A percentile compares a stretch with the other conserved stretches of the same genome.
phyloP scores from a whole-genome alignment of 1,140 invertebrate genomes.

The Drosophila pseudoananassae region DNA sequence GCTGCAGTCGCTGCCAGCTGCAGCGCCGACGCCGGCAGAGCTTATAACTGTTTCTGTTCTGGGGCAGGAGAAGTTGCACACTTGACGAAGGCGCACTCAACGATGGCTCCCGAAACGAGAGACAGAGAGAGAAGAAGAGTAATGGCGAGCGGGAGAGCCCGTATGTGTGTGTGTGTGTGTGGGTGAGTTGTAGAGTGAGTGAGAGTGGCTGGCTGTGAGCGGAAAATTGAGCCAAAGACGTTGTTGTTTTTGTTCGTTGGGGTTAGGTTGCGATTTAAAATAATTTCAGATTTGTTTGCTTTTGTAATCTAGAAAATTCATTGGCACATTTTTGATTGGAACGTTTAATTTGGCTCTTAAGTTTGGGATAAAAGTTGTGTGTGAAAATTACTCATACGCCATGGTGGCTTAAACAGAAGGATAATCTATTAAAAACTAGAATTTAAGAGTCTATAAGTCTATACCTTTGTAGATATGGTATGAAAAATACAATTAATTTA shows the following conservation, averaged over 20 bases:
- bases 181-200: neutral
- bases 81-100: constrained; percentile 69
- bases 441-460: too few relatives aligned
- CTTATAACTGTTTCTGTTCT: constrained; percentile 73
- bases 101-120: constrained; percentile 1
- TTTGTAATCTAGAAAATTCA: constrained; percentile 2
- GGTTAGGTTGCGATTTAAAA: neutral
- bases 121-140: neutral
- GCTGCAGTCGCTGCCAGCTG: constrained; percentile 19
- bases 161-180: constrained; percentile 18
- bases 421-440: too few relatives aligned
- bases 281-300: constrained; percentile 5
- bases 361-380: too few relatives aligned
- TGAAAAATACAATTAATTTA: neutral
- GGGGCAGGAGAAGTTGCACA: constrained; percentile 69
- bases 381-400: neutral
- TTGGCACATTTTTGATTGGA: neutral
- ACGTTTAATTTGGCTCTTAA: neutral
- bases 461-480: too few relatives aligned
- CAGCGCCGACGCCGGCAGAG: constrained; percentile 45
- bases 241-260: neutral
- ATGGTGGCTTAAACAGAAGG: neutral
- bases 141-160: constrained; percentile 9
- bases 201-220: constrained; percentile 1
- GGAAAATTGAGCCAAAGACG: constrained; percentile 6